Evolutionary conservation across 2,113 vertebrate species (phyloP).

Genomic region (Galbula dea): DNA sequence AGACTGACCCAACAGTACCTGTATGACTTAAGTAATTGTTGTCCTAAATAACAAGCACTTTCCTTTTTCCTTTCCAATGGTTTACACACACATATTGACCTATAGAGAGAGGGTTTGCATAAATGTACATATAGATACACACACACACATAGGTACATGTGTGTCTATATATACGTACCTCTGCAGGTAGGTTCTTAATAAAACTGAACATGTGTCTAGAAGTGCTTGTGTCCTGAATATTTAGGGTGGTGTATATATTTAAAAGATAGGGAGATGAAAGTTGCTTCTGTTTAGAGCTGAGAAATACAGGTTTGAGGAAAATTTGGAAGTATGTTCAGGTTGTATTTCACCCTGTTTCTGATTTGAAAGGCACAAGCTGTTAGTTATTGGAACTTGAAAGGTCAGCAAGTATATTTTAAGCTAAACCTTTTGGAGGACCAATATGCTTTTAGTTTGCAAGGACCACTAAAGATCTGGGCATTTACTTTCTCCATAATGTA

Average conservation of each 20-base stretch:
- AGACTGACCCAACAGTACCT: not conserved
- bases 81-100: not conserved
- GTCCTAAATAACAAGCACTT: not conserved
- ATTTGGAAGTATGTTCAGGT: not conserved
- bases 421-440: constrained; percentile 53
- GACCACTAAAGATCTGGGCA: constrained; percentile 57
- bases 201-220: not conserved
- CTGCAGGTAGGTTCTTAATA: not conserved
- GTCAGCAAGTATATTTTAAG: constrained; percentile 14
- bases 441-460: constrained; percentile 58
- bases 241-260: not conserved
- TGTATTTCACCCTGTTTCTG: not conserved
- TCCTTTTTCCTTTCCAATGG: not conserved
- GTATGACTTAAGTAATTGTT: not conserved
- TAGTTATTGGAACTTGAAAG: not conserved
- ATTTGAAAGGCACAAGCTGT: constrained; percentile 7
- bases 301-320: not conserved
- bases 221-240: not conserved
- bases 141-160: accelerated
- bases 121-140: not conserved
- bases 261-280: not conserved
- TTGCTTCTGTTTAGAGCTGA: not conserved
- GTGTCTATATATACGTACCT: not conserved
- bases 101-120: not conserved
- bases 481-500: constrained; percentile 61